Conservation (phyloP, 2,888 invertebrate genomes). For the Dorcus hopei region DNA sequence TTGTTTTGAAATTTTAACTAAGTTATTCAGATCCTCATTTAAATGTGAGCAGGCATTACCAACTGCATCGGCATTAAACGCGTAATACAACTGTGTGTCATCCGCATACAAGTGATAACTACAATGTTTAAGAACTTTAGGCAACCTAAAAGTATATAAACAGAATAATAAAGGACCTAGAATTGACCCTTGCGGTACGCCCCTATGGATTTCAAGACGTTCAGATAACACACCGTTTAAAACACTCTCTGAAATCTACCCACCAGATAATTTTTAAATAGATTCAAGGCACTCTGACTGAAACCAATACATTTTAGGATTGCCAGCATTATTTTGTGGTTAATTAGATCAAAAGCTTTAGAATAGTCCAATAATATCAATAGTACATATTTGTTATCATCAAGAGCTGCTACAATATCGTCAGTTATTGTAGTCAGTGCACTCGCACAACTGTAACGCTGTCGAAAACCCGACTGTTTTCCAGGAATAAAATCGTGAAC, state of each 20-base stretch:
- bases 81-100: too few relatives aligned
- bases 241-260: not conserved
- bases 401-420: not conserved
- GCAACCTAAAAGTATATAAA: too few relatives aligned
- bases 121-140: too few relatives aligned
- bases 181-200: too few relatives aligned
- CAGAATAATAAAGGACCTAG: too few relatives aligned
- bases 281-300: not conserved
- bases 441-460: not conserved
- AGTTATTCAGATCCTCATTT: too few relatives aligned
- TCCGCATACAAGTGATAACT: too few relatives aligned
- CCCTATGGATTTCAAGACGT: not conserved
- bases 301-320: not conserved
- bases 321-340: not conserved
- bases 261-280: not conserved
- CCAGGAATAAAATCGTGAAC: not conserved
- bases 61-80: too few relatives aligned
- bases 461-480: not conserved
- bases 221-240: not conserved
- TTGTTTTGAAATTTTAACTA: too few relatives aligned
- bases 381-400: not conserved
- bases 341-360: not conserved
- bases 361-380: not conserved
- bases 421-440: not conserved
- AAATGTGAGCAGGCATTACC: too few relatives aligned